Base-by-base conservation (phyloP, 2,888 invertebrate species). In the Mantis religiosa region DNA sequence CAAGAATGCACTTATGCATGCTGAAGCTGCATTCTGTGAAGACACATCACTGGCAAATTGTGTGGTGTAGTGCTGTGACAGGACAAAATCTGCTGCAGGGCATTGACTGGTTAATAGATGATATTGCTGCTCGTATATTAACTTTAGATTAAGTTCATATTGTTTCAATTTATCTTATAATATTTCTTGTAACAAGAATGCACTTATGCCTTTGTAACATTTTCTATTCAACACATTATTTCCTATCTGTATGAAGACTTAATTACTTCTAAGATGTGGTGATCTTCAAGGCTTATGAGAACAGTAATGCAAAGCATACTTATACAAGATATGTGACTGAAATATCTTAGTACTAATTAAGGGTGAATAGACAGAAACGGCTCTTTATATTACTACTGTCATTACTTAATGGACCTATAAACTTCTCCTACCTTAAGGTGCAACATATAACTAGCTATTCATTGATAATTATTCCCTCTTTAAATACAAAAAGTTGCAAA, bases 41-140 rank as follows among this genome's bases (percentile, higher is more conserved):
- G 93, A 97, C 98, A 0, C 99, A 99, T 94, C 99, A 99, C 93
- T 99, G 99, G 99, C 95, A 97, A 92, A 98, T 99, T 89, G 95
- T 98, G 91, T 97, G 97, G 90, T 99, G 99, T 92, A 99, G 99
- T 90, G 99, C 99, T 0, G 97, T 99, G 25, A 99, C 98, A 0
- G 99, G 99, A 0, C 97, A 98, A 93, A 98, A 99, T 94, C 95
- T 99, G 47, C 94, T 99, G 0, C 95, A 96, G 89, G 99, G 99
- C 81, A 97, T 99, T 91, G 98, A 99, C 93, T 99, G 99, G 99
- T 95, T 99, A 91, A 96, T 99, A 27, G 96, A 97, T 91, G 99
- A 99, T 93, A 99, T 99, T 90, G 97, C 98, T n/a, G 97, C 98
- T 30, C 95, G 99, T 92, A 98, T 99, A 93, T 99, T 99, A 93